phyloP scores from a whole-genome alignment of 2,888 invertebrate genomes.

The Lycia hirtaria region DNA sequence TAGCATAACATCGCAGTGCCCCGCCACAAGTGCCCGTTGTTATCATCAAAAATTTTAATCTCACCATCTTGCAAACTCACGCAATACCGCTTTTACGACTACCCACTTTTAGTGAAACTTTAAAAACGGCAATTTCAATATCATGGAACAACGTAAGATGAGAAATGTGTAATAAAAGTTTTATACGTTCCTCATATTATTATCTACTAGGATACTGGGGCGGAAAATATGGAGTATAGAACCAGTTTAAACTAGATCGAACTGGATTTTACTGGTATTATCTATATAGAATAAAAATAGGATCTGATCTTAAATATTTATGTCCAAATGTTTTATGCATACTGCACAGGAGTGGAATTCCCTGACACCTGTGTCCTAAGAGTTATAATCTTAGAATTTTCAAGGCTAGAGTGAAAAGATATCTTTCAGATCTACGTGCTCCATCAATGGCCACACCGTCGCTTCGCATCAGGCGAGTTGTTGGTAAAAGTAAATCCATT shows the following conservation, averaged over 20 bases:
- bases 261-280: neutral
- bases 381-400: no score
- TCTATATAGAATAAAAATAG: neutral
- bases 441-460: no score
- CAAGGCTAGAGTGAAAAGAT: no score
- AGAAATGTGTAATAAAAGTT: slow-evolving; percentile 25
- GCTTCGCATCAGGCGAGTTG: no score
- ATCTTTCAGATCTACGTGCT: no score
- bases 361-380: no score
- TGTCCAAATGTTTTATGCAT: no score
- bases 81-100: slow-evolving; percentile 24
- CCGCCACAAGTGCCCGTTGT: neutral
- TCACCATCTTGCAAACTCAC: slow-evolving; percentile 2
- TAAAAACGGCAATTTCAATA: slow-evolving; percentile 26
- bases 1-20: neutral
- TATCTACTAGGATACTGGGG: slow-evolving; percentile 6
- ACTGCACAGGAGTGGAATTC: no score
- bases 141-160: slow-evolving; percentile 17
- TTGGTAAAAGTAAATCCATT: no score
- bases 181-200: slow-evolving; percentile 5
- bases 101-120: slow-evolving; percentile 25
- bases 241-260: neutral
- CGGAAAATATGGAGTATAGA: slow-evolving; percentile 7
- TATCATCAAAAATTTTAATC: slow-evolving; percentile 15
- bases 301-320: neutral